Conservation (phyloP, 30 jellyfish, hydroid and myxozoan genomes). For the Aurelia aurita region DNA sequence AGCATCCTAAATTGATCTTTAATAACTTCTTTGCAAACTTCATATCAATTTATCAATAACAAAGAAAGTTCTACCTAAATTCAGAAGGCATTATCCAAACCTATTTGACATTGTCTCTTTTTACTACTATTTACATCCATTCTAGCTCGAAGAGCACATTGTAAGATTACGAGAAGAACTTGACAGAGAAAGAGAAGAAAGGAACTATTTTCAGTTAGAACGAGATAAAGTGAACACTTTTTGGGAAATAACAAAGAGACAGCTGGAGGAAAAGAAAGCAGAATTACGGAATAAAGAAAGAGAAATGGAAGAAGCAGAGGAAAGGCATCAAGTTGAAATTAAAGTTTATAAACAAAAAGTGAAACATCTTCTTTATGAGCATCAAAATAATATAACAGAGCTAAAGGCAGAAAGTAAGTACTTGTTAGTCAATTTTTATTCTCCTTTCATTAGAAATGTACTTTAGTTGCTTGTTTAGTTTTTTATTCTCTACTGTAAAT, state of each 20-base stretch:
- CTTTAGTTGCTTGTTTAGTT: too few relatives aligned
- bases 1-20: too few relatives aligned
- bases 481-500: too few relatives aligned
- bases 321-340: slow-evolving; percentile 97
- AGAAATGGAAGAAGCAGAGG: slow-evolving; percentile 98
- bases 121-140: background rate
- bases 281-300: slow-evolving; percentile 93
- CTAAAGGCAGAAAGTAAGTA: slow-evolving; percentile 86
- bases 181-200: slow-evolving; percentile 95
- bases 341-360: slow-evolving; percentile 96
- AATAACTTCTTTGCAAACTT: too few relatives aligned
- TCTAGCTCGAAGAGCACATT: slow-evolving; percentile 92
- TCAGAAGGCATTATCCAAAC: background rate
- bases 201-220: slow-evolving; percentile 93
- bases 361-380: slow-evolving; percentile 94
- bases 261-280: slow-evolving; percentile 87
- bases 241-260: slow-evolving; percentile 98
- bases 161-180: slow-evolving; percentile 95
- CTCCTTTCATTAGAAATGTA: too few relatives aligned
- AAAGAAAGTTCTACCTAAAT: too few relatives aligned
- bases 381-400: slow-evolving; percentile 93
- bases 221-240: slow-evolving; percentile 97
- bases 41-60: too few relatives aligned
- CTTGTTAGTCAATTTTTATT: too few relatives aligned
- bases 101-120: background rate